Percentiles rank a stretch among this genome's conserved stretches.
phyloP scores from a whole-genome alignment of 2,797 vertebrate species.

The Siniperca obscura region DNA sequence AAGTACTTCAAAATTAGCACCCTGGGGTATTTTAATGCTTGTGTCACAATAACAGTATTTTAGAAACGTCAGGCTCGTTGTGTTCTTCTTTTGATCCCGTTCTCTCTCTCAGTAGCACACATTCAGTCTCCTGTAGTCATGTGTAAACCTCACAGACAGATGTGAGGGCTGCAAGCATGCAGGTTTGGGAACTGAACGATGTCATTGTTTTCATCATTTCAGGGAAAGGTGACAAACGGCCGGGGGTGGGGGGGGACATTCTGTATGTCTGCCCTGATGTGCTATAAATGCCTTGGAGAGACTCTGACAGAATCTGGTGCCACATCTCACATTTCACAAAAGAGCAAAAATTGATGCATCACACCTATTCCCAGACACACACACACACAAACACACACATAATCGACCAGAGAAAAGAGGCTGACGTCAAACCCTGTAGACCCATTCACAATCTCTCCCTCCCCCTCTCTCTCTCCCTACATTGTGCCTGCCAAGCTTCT shows the following conservation, averaged over 20 bases:
- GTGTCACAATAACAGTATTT: constrained; percentile 15
- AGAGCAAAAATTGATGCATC: constrained; percentile 62
- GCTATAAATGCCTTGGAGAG: constrained; percentile 40
- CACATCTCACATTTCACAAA: constrained; percentile 61
- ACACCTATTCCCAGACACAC: constrained; percentile 46
- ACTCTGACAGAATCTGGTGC: constrained; percentile 35
- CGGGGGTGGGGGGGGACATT: constrained; percentile 1
- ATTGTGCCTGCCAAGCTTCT: constrained; percentile 62
- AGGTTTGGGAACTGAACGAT: constrained; percentile 32
- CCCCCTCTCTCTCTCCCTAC: constrained; percentile 31
- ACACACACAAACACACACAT: constrained; percentile 53
- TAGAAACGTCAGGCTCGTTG: constrained; percentile 37
- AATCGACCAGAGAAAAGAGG: constrained; percentile 65
- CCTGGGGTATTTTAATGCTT: constrained; percentile 2
- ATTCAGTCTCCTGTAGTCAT: not conserved
- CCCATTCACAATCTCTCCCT: constrained; percentile 69
- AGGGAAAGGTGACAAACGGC: constrained; percentile 38
- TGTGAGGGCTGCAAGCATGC: not conserved
- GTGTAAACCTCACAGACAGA: constrained; percentile 21
- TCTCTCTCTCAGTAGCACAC: constrained; percentile 12
- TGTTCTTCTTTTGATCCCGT: constrained; percentile 10
- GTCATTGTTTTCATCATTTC: constrained; percentile 48
- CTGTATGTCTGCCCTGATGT: constrained; percentile 21
- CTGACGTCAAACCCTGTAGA: constrained; percentile 78
- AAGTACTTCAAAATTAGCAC: constrained; percentile 30